Percentiles rank a stretch among this genome's conserved stretches.
Evolutionary conservation across 2,113 vertebrate species (phyloP).

Genomic region (Apteryx owenii): DNA sequence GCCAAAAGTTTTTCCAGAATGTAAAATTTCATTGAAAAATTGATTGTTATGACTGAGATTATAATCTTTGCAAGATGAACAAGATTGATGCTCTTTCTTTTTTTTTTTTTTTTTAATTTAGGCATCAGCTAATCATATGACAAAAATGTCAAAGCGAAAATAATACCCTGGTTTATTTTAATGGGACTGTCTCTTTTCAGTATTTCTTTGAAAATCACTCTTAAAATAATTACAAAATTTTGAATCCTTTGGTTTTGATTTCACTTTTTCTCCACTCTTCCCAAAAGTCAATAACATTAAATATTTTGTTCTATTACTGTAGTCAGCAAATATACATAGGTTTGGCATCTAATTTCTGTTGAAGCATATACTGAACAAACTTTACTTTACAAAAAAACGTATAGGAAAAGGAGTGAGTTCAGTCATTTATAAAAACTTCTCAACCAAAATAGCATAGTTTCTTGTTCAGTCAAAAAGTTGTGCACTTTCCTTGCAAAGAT

Average conservation of each 20-base stretch:
- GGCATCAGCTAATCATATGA: neutral
- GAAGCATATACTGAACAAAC: neutral
- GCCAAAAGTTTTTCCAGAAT: neutral
- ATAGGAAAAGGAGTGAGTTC: neutral
- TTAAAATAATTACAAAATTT: neutral
- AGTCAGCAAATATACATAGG: neutral
- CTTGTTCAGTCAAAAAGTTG: neutral
- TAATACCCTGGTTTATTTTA: neutral
- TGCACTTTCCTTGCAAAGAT: neutral
- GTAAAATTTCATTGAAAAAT: neutral
- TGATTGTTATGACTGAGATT: accelerated
- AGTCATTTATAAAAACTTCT: neutral
- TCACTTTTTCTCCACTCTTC: neutral
- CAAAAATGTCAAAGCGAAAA: neutral
- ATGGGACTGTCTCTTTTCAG: neutral
- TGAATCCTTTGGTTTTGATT: neutral
- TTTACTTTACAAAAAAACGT: neutral
- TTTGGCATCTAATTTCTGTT: neutral
- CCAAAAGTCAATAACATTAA: neutral
- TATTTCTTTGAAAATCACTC: neutral
- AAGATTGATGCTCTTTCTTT: neutral
- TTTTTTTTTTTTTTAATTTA: neutral
- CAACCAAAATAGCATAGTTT: neutral
- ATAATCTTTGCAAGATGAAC: neutral
- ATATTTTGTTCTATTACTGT: neutral